Evolutionary conservation across 2,113 vertebrate species (phyloP).

Genomic region (Pygoscelis antarcticus): DNA sequence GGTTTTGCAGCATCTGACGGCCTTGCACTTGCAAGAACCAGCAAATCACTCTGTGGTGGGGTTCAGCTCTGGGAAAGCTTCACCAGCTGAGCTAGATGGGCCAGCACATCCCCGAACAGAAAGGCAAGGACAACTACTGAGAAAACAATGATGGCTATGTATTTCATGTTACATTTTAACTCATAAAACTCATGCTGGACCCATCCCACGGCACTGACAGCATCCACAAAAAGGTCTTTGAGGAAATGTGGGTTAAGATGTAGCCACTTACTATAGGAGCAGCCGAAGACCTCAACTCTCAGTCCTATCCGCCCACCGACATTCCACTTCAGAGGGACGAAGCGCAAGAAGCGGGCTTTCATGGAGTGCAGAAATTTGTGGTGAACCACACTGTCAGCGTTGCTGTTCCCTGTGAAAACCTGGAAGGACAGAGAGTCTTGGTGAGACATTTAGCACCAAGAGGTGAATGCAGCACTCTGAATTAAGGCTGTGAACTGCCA

Average conservation of each 20-base stretch:
- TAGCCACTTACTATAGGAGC: slow-evolving; percentile 89
- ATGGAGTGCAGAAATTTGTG: slow-evolving; percentile 87
- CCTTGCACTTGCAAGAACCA: not conserved
- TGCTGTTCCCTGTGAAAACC: slow-evolving; percentile 88
- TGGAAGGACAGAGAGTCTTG: slow-evolving; percentile 55
- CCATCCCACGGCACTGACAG: not conserved
- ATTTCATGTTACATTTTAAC: not conserved
- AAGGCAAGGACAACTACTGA: not conserved
- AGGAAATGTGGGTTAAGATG: not conserved
- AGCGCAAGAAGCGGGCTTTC: slow-evolving; percentile 88
- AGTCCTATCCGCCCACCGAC: slow-evolving; percentile 83
- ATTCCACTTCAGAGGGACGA: slow-evolving; percentile 88
- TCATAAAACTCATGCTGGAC: not conserved
- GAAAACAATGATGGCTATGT: not conserved
- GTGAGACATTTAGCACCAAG: not conserved
- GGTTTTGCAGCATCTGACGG: not conserved
- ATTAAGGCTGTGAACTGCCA: not conserved
- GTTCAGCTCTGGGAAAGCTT: not conserved
- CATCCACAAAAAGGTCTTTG: not conserved
- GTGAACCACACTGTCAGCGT: slow-evolving; percentile 85
- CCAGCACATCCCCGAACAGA: not conserved
- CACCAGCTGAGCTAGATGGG: not conserved
- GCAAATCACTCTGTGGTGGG: not conserved
- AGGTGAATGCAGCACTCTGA: not conserved
- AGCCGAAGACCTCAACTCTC: slow-evolving; percentile 89